phyloP scores from a whole-genome alignment of 2,113 vertebrate genomes.

The Gobius niger region DNA sequence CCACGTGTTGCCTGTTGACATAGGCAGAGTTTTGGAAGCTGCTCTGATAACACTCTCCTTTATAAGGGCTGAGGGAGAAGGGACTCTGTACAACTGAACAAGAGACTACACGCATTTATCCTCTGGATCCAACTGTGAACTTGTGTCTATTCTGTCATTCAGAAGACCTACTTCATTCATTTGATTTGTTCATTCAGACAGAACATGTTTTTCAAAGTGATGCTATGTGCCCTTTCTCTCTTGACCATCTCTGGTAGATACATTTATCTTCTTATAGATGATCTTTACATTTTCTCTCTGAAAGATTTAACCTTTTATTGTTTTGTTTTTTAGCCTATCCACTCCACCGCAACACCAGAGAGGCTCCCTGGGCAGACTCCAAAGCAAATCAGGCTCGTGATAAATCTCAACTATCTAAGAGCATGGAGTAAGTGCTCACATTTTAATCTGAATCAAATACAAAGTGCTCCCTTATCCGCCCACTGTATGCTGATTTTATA shows the following conservation, averaged over 20 bases:
- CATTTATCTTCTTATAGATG: not conserved
- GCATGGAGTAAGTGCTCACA: slow-evolving; percentile 61
- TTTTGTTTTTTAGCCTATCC: slow-evolving; percentile 63
- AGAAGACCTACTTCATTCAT: not conserved
- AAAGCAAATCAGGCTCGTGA: slow-evolving; percentile 73
- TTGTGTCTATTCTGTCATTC: slow-evolving; percentile 4
- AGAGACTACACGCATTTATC: slow-evolving; percentile 30
- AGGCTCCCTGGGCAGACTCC: slow-evolving; percentile 73
- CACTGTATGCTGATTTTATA: not conserved
- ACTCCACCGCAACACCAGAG: slow-evolving; percentile 50
- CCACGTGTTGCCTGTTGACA: slow-evolving; percentile 85
- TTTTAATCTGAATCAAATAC: not conserved
- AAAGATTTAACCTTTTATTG: slow-evolving; percentile 1
- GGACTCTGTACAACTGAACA: slow-evolving; percentile 30
- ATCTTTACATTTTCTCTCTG: not conserved
- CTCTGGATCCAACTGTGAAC: slow-evolving; percentile 23
- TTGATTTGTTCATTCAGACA: slow-evolving; percentile 28
- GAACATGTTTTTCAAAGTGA: slow-evolving; percentile 58
- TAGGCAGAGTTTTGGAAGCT: slow-evolving; percentile 69
- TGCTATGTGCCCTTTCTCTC: slow-evolving; percentile 56
- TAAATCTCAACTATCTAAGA: slow-evolving; percentile 68
- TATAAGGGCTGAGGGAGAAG: slow-evolving; percentile 65
- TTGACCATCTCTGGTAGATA: slow-evolving; percentile 66
- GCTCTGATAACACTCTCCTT: slow-evolving; percentile 77
- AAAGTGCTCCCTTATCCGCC: not conserved